These are phyloP conservation scores for Heliconius sara DNA, from an alignment of 2,888 invertebrate genomes.

Conservation along the genomic window DNA sequence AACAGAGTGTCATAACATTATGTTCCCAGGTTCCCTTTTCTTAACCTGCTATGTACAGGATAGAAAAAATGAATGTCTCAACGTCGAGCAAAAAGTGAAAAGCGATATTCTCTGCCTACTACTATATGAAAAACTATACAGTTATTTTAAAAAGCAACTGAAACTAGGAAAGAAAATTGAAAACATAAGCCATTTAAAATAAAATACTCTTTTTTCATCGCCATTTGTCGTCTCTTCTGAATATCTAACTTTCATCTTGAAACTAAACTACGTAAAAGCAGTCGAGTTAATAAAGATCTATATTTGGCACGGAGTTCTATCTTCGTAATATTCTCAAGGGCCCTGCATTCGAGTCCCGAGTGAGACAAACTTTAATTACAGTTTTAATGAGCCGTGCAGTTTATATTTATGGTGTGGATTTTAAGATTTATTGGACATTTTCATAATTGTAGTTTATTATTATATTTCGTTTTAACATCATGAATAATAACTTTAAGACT, in stretches of 20 bases:
- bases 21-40: too few relatives aligned
- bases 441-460: background rate
- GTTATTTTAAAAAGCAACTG: background rate
- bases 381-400: constrained; percentile 72
- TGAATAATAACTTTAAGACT: too few relatives aligned
- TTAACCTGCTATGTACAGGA: too few relatives aligned
- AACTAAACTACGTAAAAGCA: constrained; percentile 41
- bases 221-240: constrained; percentile 6
- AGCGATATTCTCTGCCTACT: background rate
- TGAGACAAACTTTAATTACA: constrained; percentile 75
- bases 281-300: constrained; percentile 49
- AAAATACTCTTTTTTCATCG: background rate
- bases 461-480: background rate
- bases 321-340: constrained; percentile 49
- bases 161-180: background rate
- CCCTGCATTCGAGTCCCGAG: constrained; percentile 63
- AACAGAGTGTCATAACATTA: too few relatives aligned
- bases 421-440: constrained; percentile 25
- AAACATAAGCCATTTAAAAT: background rate
- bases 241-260: constrained; percentile 17
- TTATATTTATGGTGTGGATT: constrained; percentile 48
- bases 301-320: constrained; percentile 49
- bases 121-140: too few relatives aligned
- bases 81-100: too few relatives aligned
- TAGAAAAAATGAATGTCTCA: too few relatives aligned